Base-by-base conservation (phyloP, 2,113 vertebrate genomes). In the Vulpes vulpes region DNA sequence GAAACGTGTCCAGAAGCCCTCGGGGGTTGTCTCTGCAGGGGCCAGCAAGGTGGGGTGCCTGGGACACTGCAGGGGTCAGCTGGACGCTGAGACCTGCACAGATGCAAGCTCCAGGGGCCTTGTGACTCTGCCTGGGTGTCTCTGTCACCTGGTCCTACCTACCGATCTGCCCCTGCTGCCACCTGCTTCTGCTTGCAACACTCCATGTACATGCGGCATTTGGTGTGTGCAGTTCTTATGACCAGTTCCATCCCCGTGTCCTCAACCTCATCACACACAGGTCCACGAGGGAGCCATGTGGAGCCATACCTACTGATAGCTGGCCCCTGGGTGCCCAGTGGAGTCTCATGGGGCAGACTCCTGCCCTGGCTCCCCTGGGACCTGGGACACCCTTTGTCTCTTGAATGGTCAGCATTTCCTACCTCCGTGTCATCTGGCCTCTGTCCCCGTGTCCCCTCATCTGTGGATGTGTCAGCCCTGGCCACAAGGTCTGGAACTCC, bases 381-480 rank as follows among this genome's bases (percentile, higher is more conserved):
- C 43, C 43, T 43, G 43, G 43, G 43, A 43, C 43, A 43, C 43
- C 43, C 5, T 43, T 43, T 43, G 43, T 43, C 43, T 27, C 38
- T 25, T 7, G 23, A 27, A 27, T 6, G 19, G 14, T 27, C 38
- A 27, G 73, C 73, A 27, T 23, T 3, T 6, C 15, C 73, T 49
- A 5, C 38, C 38, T 38, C 35, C 22, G 20, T 25, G 35, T 74
- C 71, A 38, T 3, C 22, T 3, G 11, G 73, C 23, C 38, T 49
- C 27, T 1, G 0, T 27, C 38, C 22, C 12, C 38, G 0, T 2
- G 23, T 27, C 1, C 7, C 73, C 23, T 49, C 73, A 8, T 27
- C 38, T 23, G 73, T 49, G 73, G 22, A 74, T 12, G 9, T 15
- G 43, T 78, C 76, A 10, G 27, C 49, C 49, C 32, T 10, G 76